Base-by-base conservation (phyloP, 2,113 vertebrate species). In the Irena cyanogastra region DNA sequence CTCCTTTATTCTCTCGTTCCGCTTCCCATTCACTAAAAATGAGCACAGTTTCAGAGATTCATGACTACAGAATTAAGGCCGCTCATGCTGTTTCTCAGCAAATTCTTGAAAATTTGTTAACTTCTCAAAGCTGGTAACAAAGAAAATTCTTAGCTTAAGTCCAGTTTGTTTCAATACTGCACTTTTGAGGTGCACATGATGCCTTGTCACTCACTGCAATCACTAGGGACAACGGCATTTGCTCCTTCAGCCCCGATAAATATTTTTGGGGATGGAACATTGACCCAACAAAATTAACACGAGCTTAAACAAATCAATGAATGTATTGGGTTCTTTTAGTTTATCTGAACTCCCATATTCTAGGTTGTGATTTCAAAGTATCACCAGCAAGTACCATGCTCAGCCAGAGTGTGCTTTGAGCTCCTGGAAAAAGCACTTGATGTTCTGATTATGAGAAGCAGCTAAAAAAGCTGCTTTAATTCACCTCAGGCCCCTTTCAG, bases 41-140 rank as follows among this genome's bases (percentile, higher is more conserved):
- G 26, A 35, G 45, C 41, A 18, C 47, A 61, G 37, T 16, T 78
- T 35, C 54, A 61, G 56, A 27, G 24, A 54, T 35, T 71, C 39
- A 1, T 3, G 11, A 27, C n/a, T 52, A 41, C n/a, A 28, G 23
- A 70, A 50, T 0, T 16, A 24, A 28, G 31, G 39, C 18, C n/a
- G 17, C 30, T 64, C 1, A 0, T 15, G 21, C 15, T 18, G 16
- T 65, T 68, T 35, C 42, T 69, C 15, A 23, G 59, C 1, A 5
- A 86, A 57, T 72, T 68, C 18, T 68, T 23, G 30, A 77, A 52
- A 72, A 76, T 24, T 60, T 60, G 26, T 27, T 69, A 89, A 18
- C n/a, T 61, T 72, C 64, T 47, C 54, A 42, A 69, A 68, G 41
- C 27, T 56, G 49, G 3, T 9, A 22, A 69, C 26, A 39, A 65